These are phyloP conservation scores for Elegia similella DNA, from an alignment of 2,888 invertebrate genomes.

Conservation along the genomic window DNA sequence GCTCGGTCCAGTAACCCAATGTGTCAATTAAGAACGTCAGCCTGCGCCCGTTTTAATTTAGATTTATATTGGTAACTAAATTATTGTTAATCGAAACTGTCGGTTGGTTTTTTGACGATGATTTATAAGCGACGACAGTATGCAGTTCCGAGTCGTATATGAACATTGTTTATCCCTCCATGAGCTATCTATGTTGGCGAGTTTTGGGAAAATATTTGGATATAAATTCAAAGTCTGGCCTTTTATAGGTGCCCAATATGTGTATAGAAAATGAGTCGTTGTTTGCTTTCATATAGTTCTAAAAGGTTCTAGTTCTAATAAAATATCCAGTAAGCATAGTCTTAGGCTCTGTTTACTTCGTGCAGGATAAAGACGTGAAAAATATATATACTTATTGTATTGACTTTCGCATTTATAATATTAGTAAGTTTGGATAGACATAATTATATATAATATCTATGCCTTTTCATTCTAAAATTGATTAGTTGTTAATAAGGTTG, in stretches of 20 bases:
- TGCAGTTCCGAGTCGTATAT: conserved; percentile 15
- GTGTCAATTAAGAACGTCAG: conserved; percentile 64
- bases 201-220: not conserved
- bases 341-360: too few relatives aligned
- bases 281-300: too few relatives aligned
- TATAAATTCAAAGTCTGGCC: too few relatives aligned
- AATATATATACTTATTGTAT: too few relatives aligned
- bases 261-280: too few relatives aligned
- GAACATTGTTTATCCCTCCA: conserved; percentile 5
- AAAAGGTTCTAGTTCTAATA: too few relatives aligned
- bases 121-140: conserved; percentile 21
- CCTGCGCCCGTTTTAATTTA: conserved; percentile 53
- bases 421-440: too few relatives aligned
- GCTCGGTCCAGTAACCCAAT: conserved; percentile 61
- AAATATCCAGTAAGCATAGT: too few relatives aligned
- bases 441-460: too few relatives aligned
- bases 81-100: conserved; percentile 54
- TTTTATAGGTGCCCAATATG: not conserved
- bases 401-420: too few relatives aligned
- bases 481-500: not conserved
- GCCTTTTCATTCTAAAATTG: not conserved
- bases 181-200: not conserved
- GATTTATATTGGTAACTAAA: conserved; percentile 66
- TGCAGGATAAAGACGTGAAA: too few relatives aligned
- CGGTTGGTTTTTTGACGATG: conserved; percentile 25